Conservation (phyloP, 2,797 vertebrate genomes). For the Chlorospingus flavigularis region DNA sequence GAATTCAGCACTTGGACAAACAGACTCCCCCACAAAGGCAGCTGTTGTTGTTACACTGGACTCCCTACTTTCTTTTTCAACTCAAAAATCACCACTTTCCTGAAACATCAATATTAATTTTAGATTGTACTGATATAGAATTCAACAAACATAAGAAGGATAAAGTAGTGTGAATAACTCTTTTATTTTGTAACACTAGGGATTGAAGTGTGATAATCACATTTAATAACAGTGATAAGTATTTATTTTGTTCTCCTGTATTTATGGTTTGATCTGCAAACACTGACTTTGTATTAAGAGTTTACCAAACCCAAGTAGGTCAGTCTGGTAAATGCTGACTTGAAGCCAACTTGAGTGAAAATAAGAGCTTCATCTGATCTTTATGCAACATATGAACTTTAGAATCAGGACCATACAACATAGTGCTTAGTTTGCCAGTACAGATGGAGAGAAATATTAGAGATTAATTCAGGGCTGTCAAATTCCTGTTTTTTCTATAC, state of each 20-base stretch:
- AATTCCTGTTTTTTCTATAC: not conserved
- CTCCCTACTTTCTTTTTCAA: not conserved
- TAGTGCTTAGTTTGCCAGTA: not conserved
- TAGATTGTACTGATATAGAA: not conserved
- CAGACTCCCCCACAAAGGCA: not conserved
- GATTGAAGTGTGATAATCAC: not conserved
- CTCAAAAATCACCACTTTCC: not conserved
- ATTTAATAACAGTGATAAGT: not conserved
- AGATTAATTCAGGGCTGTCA: not conserved
- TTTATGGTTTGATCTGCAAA: constrained; percentile 2
- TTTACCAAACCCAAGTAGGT: not conserved
- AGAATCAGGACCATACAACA: not conserved
- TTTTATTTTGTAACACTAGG: not conserved
- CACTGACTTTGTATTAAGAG: not conserved
- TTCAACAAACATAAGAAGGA: not conserved
- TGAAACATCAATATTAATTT: not conserved
- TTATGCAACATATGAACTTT: not conserved
- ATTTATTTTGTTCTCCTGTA: not conserved
- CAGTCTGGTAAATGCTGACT: not conserved
- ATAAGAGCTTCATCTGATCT: not conserved
- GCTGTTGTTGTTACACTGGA: not conserved
- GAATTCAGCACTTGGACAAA: not conserved
- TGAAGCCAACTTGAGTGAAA: not conserved
- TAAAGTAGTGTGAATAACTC: not conserved
- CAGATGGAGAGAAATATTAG: not conserved